These are phyloP conservation scores for Cyphomyrmex costatus DNA, from an alignment of 1,140 invertebrate species.

Conservation along the genomic window DNA sequence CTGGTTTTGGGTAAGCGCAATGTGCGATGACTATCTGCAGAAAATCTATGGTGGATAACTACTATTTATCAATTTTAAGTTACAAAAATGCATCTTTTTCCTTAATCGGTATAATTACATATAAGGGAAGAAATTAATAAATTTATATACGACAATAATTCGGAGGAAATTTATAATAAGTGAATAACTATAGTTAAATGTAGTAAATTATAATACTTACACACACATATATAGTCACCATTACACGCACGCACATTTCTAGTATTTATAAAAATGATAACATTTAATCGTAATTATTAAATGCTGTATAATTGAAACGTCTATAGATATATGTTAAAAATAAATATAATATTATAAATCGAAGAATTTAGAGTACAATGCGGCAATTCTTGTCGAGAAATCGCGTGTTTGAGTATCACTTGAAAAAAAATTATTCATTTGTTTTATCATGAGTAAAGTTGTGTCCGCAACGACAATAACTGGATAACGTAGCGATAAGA, in stretches of 20 bases:
- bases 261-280: not conserved
- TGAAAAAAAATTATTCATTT: not conserved
- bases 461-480: not conserved
- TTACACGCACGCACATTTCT: not conserved
- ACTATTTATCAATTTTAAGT: not conserved
- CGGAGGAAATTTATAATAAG: not conserved
- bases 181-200: not conserved
- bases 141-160: slow-evolving; percentile 1
- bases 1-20: slow-evolving; percentile 38
- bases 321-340: not conserved
- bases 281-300: slow-evolving; percentile 3
- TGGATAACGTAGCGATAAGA: slow-evolving; percentile 67
- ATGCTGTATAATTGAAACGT: not conserved
- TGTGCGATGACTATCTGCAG: not conserved
- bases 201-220: not conserved
- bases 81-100: not conserved
- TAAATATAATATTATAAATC: not conserved
- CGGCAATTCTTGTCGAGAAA: not conserved
- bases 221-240: not conserved
- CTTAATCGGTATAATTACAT: not conserved
- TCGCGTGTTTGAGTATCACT: not conserved
- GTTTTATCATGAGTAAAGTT: slow-evolving; percentile 1
- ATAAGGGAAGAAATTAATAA: not conserved
- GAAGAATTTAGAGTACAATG: not conserved
- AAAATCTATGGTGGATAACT: slow-evolving; percentile 4